phyloP scores from a whole-genome alignment of 2,797 vertebrate species.

The Molossus molossus region DNA sequence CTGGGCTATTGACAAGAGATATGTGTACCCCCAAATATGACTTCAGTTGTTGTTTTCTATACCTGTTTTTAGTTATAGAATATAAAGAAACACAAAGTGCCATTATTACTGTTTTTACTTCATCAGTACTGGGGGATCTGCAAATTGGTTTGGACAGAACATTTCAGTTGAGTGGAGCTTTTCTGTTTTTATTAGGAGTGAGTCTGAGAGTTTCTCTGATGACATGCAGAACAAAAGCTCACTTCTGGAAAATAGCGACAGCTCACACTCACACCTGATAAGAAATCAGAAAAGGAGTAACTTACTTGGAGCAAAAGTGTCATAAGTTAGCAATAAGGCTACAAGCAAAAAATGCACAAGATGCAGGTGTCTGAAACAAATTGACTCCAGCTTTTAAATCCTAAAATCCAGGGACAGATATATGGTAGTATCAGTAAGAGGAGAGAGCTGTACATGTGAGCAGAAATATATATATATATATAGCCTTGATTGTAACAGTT shows the following conservation, averaged over 20 bases:
- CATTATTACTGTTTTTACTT: neutral
- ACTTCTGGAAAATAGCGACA: constrained; percentile 75
- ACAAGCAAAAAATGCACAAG: neutral
- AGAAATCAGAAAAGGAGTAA: constrained; percentile 68
- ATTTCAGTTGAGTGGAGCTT: neutral
- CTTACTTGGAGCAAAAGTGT: constrained; percentile 60
- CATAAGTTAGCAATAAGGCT: neutral
- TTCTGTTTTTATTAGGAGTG: constrained; percentile 40
- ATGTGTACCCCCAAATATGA: neutral
- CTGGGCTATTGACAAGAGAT: neutral
- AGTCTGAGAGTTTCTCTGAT: constrained; percentile 32
- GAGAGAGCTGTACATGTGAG: neutral
- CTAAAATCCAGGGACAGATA: neutral
- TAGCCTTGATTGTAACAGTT: neutral
- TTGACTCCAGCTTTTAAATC: neutral
- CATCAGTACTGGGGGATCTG: neutral
- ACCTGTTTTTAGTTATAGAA: neutral
- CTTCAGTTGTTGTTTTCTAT: neutral
- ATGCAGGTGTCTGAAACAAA: neutral
- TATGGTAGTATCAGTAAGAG: neutral
- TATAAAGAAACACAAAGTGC: neutral
- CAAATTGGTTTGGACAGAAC: neutral
- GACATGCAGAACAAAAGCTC: constrained; percentile 49
- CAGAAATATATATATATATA: neutral
- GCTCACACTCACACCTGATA: constrained; percentile 59